Evolutionary conservation across 2,113 vertebrate species (phyloP), one percentile per base, ranked within the genome.

Genomic region (Chionomys nivalis): DNA sequence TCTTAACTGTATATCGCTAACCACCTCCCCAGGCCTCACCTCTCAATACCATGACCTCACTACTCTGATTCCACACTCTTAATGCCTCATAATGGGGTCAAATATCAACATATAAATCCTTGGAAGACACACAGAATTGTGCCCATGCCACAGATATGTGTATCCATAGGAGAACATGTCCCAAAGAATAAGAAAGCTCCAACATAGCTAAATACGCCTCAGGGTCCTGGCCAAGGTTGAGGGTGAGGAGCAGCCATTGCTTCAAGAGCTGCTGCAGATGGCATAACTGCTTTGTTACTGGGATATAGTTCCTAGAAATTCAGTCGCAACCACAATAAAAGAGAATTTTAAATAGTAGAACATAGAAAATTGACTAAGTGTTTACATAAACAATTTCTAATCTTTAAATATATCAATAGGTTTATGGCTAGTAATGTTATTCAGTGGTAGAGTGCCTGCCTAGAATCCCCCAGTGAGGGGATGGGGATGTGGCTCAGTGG

Each of bases 201-300:
- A 21, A 11, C 26, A 17, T 1, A 47, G 14, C 10, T 75, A 55
- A 65, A 39, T 72, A 73, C 0, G 0, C 28, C n/a, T 11, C 31
- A 8, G 28, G 14, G 19, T 61, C 78, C 36, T 65, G 3, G 28
- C 73, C 1, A 3, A n/a, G 7, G 1, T 26, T 16, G 5, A 13
- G 7, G 5, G 3, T 3, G 33, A 47, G 4, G 36, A 81, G 36
- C 1, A 58, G 2, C n/a, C n/a, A 42, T 0, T 61, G 28, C 28
- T 36, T 36, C 39, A 77, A 44, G 61, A 58, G 47, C 28, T 26
- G 23, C 44, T 76, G 39, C 11, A 47, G 1, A 10, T 12, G 23
- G 7, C 7, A 2, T 39, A 33, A 23, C 61, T 78, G 28, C 70
- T 39, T 85, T 87, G 24, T 86, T n/a, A 19, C 39, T 33, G 36